Evolutionary conservation across 2,888 invertebrate species (phyloP).

Genomic region (Lepidochrysops patricia): DNA sequence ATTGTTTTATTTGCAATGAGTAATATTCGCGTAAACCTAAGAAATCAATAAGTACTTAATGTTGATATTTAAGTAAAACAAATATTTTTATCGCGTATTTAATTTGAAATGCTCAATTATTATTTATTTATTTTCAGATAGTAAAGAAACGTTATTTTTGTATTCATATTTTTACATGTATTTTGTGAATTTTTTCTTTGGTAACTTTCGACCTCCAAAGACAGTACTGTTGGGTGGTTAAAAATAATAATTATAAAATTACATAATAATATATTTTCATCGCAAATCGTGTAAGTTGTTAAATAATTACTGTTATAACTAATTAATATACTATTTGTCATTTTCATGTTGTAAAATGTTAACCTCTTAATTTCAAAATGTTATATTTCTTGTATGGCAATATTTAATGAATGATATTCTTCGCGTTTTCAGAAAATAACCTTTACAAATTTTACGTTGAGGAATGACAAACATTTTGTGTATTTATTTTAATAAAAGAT

Average conservation of each 20-base stretch:
- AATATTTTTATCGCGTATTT: not conserved
- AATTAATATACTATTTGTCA: too few relatives aligned
- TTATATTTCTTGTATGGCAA: too few relatives aligned
- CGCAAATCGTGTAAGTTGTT: not conserved
- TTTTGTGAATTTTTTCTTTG: conserved; percentile 1
- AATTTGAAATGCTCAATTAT: conserved; percentile 7
- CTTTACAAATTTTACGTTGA: not conserved
- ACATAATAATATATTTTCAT: too few relatives aligned
- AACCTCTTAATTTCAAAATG: too few relatives aligned
- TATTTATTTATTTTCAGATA: conserved; percentile 6
- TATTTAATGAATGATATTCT: too few relatives aligned
- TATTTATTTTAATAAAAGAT: not conserved
- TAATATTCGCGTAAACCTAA: too few relatives aligned
- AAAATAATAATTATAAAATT: not conserved
- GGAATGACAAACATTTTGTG: not conserved
- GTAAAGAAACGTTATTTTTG: conserved; percentile 2
- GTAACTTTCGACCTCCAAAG: not conserved
- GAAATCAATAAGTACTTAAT: not conserved
- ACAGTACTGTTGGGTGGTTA: not conserved
- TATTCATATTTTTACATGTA: not conserved
- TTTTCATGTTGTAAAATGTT: too few relatives aligned
- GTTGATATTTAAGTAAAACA: not conserved
- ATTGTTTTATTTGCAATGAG: not conserved
- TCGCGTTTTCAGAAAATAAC: too few relatives aligned
- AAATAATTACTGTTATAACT: too few relatives aligned